Base-by-base conservation (phyloP, 1,140 invertebrate species). In the Drosophila repletoides region DNA sequence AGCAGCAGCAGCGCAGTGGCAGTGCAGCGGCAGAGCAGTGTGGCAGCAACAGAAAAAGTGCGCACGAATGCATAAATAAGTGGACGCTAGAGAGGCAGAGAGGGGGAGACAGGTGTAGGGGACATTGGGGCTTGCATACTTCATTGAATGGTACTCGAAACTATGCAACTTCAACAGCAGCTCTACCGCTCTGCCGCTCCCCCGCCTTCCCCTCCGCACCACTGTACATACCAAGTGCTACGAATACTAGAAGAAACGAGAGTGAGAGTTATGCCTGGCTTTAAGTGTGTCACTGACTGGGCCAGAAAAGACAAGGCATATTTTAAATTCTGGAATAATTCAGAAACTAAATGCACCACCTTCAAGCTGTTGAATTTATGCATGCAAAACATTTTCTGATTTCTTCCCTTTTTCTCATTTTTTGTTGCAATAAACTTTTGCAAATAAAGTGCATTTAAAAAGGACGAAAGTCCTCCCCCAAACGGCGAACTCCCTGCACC, bases 41-140 rank as follows among this genome's bases (percentile, higher is more conserved):
- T n/a, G n/a, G 55, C 40, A 55, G 49, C 24, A 55, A 56, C 73
- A 48, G 58, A 83, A 83, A 84, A 84, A 84, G 75, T 68, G 80
- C 75, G 75, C 79, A 79, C 66, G 80, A 84, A 75, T 84, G 79
- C 79, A 84, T 86, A 84, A 84, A 68, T 79, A 84, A 84, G 79
- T 79, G 74, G 61, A 60, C 49, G 36, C 15, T 7, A 15, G 15
- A 15, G 46, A 17, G 26, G 17, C 7, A 3, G 41, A 0, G 10
- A 15, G 6, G n/a, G 15, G 28, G 43, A 19, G 19, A n/a, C 61
- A 59, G 61, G 34, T 65, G 53, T 10, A 34, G 26, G 26, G 21
- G 21, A 56, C 24, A 56, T 24, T 10, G 52, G 22, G 48, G 26
- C 45, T 15, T 64, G 63, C 72, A 63, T 70, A 74, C 79, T 84